A percentile compares a stretch with the other conserved stretches of the same genome.
These are phyloP conservation scores for Diabrotica balteata DNA, from an alignment of 2,888 invertebrate species.

Conservation along the genomic window DNA sequence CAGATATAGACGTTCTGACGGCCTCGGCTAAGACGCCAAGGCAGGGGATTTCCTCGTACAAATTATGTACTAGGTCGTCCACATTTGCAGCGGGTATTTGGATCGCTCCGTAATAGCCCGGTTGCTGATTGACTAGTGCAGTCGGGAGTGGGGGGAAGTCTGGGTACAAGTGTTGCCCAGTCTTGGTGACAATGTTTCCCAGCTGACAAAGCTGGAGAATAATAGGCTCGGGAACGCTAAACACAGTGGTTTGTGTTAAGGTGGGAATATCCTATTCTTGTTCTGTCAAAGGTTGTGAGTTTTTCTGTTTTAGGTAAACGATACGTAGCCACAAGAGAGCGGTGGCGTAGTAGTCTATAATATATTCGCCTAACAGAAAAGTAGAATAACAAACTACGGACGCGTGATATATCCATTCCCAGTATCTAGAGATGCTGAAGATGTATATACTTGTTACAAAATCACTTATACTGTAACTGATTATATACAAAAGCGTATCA, in stretches of 20 bases:
- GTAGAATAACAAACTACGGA: too few species aligned
- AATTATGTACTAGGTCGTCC: background rate
- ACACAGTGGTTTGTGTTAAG: background rate
- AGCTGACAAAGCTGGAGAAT: background rate
- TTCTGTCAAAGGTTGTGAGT: background rate
- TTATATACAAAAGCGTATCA: too few species aligned
- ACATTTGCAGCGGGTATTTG: background rate
- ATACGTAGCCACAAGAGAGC: background rate
- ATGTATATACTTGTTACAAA: too few species aligned
- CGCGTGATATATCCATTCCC: too few species aligned
- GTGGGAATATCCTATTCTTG: background rate
- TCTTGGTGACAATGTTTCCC: background rate
- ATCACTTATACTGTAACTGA: too few species aligned
- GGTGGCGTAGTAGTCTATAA: background rate
- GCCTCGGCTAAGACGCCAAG: too few species aligned
- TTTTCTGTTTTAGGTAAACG: background rate
- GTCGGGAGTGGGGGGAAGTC: background rate
- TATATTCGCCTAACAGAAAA: too few species aligned
- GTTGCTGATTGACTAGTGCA: background rate
- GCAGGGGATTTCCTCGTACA: conserved; percentile 5
- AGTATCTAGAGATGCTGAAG: too few species aligned
- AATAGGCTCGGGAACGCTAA: too few species aligned
- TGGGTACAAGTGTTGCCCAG: background rate
- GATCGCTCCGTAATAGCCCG: background rate
- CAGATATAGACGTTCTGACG: too few species aligned